Conservation (phyloP, 1,140 invertebrate genomes). For the Cydia fagiglandana region DNA sequence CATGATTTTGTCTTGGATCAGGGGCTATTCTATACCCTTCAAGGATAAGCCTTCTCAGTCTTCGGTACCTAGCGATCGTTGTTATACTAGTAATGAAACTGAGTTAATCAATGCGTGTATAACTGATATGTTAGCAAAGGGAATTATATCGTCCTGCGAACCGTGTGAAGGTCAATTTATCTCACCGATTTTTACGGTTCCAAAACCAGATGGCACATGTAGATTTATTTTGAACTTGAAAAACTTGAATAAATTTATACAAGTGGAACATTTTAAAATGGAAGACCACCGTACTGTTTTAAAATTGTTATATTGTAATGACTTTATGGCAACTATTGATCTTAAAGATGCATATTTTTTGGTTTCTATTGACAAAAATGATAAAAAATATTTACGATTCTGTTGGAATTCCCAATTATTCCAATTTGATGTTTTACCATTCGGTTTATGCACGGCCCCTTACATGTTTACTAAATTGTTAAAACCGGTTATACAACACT, state of each 20-base stretch:
- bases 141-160: too few relatives aligned
- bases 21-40: constrained; percentile 34
- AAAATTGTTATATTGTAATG: constrained; percentile 11
- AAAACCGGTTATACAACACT: constrained; percentile 31
- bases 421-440: constrained; percentile 32
- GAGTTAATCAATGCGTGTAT: too few relatives aligned
- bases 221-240: constrained; percentile 11
- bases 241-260: constrained; percentile 35
- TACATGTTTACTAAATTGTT: constrained; percentile 33
- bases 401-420: constrained; percentile 26
- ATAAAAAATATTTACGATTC: constrained; percentile 31
- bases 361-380: not conserved
- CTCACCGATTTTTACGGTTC: not conserved
- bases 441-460: constrained; percentile 32
- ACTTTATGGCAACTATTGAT: constrained; percentile 36
- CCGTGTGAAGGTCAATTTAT: too few relatives aligned
- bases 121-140: too few relatives aligned
- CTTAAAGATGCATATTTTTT: constrained; percentile 35
- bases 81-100: too few relatives aligned
- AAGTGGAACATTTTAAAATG: constrained; percentile 26
- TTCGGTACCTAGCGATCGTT: too few relatives aligned
- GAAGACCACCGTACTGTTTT: constrained; percentile 34
- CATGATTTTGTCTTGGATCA: constrained; percentile 10
- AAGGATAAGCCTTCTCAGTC: not conserved
- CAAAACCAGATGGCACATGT: constrained; percentile 16